A percentile compares a stretch with the other conserved stretches of the same genome.
phyloP scores from a whole-genome alignment of 2,888 invertebrate genomes.

The Myathropa florea region DNA sequence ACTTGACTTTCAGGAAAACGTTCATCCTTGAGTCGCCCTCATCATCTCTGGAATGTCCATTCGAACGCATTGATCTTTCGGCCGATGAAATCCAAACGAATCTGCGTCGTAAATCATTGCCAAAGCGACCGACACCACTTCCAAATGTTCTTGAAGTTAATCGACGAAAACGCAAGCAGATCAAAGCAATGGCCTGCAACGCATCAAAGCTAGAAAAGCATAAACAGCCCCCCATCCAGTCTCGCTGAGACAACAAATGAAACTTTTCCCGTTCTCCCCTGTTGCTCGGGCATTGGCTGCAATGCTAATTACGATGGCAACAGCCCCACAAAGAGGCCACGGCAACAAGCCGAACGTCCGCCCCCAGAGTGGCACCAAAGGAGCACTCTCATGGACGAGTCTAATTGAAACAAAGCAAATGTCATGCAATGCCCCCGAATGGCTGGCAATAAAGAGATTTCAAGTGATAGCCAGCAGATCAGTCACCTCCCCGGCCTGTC shows the following conservation, averaged over 20 bases:
- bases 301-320: slow-evolving; percentile 26
- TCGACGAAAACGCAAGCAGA: slow-evolving; percentile 9
- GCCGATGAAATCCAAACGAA: neutral
- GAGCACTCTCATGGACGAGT: slow-evolving; percentile 18
- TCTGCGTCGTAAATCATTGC: neutral
- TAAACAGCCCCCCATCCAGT: neutral
- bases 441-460: slow-evolving; percentile 43
- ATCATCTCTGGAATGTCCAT: neutral
- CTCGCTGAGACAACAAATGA: slow-evolving; percentile 9
- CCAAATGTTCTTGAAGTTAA: slow-evolving; percentile 20
- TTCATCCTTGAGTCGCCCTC: neutral
- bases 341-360: neutral
- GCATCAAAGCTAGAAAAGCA: neutral
- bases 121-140: neutral
- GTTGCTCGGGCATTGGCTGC: neutral
- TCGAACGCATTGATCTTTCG: neutral
- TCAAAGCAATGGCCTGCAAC: slow-evolving; percentile 51
- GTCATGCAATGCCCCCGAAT: slow-evolving; percentile 54
- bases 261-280: neutral
- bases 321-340: slow-evolving; percentile 22
- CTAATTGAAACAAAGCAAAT: slow-evolving; percentile 61
- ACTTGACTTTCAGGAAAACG: neutral
- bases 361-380: slow-evolving; percentile 20
- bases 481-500: too few species aligned
- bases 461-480: slow-evolving; percentile 49